Conservation (phyloP, 2,113 vertebrate genomes). For the Scartelaos histophorus region DNA sequence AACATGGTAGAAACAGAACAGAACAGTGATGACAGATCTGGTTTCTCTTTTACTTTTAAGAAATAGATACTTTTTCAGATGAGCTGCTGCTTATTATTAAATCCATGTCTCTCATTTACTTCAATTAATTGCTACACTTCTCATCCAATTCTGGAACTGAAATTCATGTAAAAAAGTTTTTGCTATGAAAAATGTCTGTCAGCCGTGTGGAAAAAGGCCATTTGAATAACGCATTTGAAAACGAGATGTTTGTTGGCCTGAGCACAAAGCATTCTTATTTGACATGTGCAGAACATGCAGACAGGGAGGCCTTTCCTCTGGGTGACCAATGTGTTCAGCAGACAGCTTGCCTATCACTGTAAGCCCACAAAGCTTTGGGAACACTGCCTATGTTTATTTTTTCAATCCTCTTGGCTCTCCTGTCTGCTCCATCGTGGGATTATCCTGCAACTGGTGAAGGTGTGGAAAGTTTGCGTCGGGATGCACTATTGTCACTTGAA, state of each 20-base stretch:
- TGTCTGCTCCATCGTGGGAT: conserved; percentile 2
- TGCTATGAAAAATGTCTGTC: conserved; percentile 30
- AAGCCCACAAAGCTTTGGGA: conserved; percentile 11
- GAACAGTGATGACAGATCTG: too few species aligned
- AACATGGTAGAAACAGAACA: too few species aligned
- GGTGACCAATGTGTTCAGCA: conserved; percentile 61
- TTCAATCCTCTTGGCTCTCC: background rate
- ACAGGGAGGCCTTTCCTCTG: conserved; percentile 28
- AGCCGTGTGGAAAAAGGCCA: conserved; percentile 10
- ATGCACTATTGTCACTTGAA: background rate
- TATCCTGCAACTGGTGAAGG: background rate
- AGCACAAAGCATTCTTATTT: conserved; percentile 68
- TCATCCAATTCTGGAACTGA: background rate
- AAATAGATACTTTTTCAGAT: background rate
- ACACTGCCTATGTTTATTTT: conserved; percentile 23
- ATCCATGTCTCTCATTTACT: background rate
- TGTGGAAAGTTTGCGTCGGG: background rate
- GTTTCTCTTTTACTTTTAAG: too few species aligned
- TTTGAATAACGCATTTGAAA: conserved; percentile 51
- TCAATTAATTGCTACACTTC: background rate
- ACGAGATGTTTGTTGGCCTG: conserved; percentile 42
- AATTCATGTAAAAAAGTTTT: background rate
- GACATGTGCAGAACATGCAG: conserved; percentile 66
- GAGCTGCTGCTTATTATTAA: background rate
- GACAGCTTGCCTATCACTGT: conserved; percentile 32